Evolutionary conservation across 2,113 vertebrate species (phyloP).

Genomic region (Chlamydotis undulata): DNA sequence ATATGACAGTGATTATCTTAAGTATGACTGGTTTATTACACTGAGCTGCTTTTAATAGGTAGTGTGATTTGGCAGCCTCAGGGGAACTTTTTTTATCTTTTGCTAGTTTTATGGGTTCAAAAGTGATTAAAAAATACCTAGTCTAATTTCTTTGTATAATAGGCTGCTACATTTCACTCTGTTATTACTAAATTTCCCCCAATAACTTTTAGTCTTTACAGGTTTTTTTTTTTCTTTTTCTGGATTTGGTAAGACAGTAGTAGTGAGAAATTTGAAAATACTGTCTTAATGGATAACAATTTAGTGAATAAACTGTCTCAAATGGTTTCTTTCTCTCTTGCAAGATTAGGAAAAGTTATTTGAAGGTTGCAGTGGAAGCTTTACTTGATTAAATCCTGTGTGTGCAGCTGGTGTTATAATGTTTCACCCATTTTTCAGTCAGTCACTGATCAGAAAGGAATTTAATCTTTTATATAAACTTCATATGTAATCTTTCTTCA

Average conservation of each 20-base stretch:
- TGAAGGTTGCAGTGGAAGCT: not conserved
- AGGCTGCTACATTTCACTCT: not conserved
- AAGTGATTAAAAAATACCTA: not conserved
- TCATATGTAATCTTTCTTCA: not conserved
- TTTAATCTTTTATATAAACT: constrained; percentile 5
- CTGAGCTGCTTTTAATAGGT: not conserved
- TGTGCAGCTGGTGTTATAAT: not conserved
- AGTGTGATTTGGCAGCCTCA: not conserved
- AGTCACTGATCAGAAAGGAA: not conserved
- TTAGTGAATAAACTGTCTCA: not conserved
- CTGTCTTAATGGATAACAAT: not conserved
- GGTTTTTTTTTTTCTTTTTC: not conserved
- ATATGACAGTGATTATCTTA: not conserved
- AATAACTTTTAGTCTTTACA: not conserved
- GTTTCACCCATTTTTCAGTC: constrained; percentile 5
- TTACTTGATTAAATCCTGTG: not conserved
- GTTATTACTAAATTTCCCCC: not conserved
- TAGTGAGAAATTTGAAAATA: not conserved
- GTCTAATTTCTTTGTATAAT: not conserved
- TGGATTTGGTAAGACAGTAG: not conserved
- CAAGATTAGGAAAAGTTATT: not conserved
- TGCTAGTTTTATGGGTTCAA: not conserved
- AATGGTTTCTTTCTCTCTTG: not conserved
- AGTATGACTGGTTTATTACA: not conserved
- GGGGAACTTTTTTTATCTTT: not conserved